phyloP scores from a whole-genome alignment of 2,888 invertebrate genomes.

The Campoplex capitator region DNA sequence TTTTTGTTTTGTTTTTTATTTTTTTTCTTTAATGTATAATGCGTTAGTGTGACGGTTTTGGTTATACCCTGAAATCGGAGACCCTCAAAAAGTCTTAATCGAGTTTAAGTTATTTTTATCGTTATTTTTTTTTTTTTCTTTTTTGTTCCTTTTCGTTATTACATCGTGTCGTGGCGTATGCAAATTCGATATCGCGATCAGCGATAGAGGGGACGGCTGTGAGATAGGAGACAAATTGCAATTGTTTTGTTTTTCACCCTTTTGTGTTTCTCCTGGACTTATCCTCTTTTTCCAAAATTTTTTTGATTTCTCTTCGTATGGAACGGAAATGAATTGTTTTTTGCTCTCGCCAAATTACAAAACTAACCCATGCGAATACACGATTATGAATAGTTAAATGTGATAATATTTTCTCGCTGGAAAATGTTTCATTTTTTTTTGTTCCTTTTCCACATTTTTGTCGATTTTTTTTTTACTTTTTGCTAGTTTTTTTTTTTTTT shows the following conservation, averaged over 20 bases:
- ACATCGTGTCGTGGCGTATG: constrained; percentile 58
- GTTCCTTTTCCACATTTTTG: constrained; percentile 36
- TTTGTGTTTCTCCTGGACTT: constrained; percentile 40
- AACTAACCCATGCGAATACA: constrained; percentile 63
- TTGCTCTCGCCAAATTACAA: constrained; percentile 46
- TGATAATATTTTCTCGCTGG: constrained; percentile 32
- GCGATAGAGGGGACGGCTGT: constrained; percentile 63
- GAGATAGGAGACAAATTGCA: constrained; percentile 47
- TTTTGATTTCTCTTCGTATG: constrained; percentile 44
- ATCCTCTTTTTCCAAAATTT: background rate
- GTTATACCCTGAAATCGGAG: constrained; percentile 67
- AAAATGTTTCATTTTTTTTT: constrained; percentile 30
- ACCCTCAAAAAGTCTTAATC: constrained; percentile 38
- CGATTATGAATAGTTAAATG: constrained; percentile 51
- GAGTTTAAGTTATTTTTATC: constrained; percentile 45
- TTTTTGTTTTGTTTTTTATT: background rate
- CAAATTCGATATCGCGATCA: constrained; percentile 54
- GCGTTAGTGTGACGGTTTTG: constrained; percentile 66
- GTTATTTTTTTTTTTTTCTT: constrained; percentile 15
- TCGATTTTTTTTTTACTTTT: constrained; percentile 44
- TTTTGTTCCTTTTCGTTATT: constrained; percentile 7
- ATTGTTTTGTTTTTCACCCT: constrained; percentile 1
- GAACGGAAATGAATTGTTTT: constrained; percentile 34
- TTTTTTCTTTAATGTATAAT: constrained; percentile 33
- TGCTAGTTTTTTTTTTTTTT: constrained; percentile 36